Evolutionary conservation across 2,113 vertebrate species (phyloP).

Genomic region (Bagarius yarrelli): DNA sequence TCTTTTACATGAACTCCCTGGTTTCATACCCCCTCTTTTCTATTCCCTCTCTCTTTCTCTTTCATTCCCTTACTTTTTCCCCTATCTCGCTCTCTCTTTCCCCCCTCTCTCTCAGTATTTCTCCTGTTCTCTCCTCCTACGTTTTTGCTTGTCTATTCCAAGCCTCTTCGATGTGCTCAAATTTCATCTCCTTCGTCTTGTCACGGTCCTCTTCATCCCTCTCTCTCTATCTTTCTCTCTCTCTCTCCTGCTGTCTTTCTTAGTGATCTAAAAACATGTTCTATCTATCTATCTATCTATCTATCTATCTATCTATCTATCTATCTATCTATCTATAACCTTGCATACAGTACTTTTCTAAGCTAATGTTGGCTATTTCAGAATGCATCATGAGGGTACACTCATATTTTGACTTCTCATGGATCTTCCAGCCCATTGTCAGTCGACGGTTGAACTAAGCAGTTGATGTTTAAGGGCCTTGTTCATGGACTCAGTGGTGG

Average conservation of each 20-base stretch:
- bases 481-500: too few species aligned
- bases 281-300: background rate
- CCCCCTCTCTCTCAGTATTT: too few species aligned
- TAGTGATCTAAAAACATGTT: too few species aligned
- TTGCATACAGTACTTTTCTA: too few species aligned
- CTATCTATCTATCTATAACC: background rate
- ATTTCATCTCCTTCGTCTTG: constrained; percentile 9
- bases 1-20: background rate
- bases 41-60: background rate
- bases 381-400: too few species aligned
- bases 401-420: too few species aligned
- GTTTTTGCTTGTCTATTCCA: constrained; percentile 25
- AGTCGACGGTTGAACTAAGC: too few species aligned
- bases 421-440: too few species aligned
- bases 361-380: too few species aligned
- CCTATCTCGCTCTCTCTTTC: too few species aligned
- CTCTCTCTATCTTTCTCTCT: background rate
- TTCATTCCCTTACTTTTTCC: too few species aligned
- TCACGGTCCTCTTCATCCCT: background rate
- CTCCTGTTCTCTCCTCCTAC: constrained; percentile 6
- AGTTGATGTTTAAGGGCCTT: too few species aligned
- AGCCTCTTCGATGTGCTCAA: constrained; percentile 18
- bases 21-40: background rate
- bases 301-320: background rate
- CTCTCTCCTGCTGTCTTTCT: background rate